Conservation (phyloP, 2,113 vertebrate species). For the Chaetodon trifascialis region DNA sequence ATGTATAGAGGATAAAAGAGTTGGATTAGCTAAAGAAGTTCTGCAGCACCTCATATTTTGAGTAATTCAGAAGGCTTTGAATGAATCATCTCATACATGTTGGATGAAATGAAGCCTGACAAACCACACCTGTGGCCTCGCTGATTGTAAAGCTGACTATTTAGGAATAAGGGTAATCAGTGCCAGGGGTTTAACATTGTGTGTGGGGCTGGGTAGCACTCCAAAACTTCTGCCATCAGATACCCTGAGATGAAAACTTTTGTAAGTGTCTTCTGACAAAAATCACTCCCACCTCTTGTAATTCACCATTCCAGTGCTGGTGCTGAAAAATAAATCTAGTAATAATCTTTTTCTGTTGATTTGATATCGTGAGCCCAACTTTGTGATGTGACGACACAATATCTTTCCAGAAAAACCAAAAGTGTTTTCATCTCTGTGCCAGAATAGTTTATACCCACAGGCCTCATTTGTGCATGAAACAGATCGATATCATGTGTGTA, state of each 20-base stretch:
- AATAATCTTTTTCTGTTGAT: constrained; percentile 45
- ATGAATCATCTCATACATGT: neutral
- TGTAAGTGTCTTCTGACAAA: constrained; percentile 1
- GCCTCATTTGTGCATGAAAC: constrained; percentile 69
- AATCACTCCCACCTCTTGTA: constrained; percentile 15
- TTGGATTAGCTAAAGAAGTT: neutral
- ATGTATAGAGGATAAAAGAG: constrained; percentile 10
- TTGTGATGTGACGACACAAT: constrained; percentile 50
- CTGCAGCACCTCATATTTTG: neutral
- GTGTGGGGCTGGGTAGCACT: neutral
- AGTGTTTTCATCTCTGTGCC: constrained; percentile 59
- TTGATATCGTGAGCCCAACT: constrained; percentile 54
- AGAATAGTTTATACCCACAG: constrained; percentile 45
- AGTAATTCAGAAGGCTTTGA: neutral
- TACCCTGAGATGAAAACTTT: constrained; percentile 21
- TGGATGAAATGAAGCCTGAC: neutral
- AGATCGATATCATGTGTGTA: constrained; percentile 58
- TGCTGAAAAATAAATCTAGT: constrained; percentile 48
- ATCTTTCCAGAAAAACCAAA: constrained; percentile 43
- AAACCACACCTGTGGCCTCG: neutral
- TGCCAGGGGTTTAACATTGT: neutral
- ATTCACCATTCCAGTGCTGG: constrained; percentile 53
- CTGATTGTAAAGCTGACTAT: neutral
- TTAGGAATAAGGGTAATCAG: constrained; percentile 4
- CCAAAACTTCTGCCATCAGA: constrained; percentile 25